A percentile compares a stretch with the other conserved stretches of the same genome.
phyloP scores from a whole-genome alignment of 2,888 invertebrate genomes.

The Boloria selene region DNA sequence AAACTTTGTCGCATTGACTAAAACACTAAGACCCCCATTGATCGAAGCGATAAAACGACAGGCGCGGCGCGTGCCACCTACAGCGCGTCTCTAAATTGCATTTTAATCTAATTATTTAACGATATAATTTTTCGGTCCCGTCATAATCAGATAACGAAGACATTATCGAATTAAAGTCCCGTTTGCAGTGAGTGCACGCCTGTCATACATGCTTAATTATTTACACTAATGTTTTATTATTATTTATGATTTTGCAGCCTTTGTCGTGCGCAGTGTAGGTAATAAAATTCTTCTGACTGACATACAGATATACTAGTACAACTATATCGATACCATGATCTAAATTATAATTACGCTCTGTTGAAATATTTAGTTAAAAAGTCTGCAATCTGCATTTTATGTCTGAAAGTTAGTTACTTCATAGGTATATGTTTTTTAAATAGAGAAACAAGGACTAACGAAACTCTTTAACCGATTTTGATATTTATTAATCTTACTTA shows the following conservation, averaged over 20 bases:
- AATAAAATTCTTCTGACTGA: too few species aligned
- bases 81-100: slow-evolving; percentile 79
- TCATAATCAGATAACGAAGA: slow-evolving; percentile 76
- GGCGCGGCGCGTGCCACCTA: slow-evolving; percentile 65
- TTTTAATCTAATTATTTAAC: slow-evolving; percentile 80
- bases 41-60: slow-evolving; percentile 53
- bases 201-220: slow-evolving; percentile 32
- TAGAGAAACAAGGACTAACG: too few species aligned
- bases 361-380: too few species aligned
- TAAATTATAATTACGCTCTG: too few species aligned
- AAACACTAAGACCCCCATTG: slow-evolving; percentile 30
- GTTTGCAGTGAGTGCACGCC: slow-evolving; percentile 63
- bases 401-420: too few species aligned
- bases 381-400: too few species aligned
- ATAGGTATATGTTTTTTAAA: too few species aligned
- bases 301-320: too few species aligned
- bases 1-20: slow-evolving; percentile 20
- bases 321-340: too few species aligned
- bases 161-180: slow-evolving; percentile 76
- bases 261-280: too few species aligned
- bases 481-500: too few species aligned
- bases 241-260: slow-evolving; percentile 5
- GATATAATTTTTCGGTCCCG: slow-evolving; percentile 81
- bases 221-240: slow-evolving; percentile 12
- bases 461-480: too few species aligned